A percentile compares a stretch with the other conserved stretches of the same genome.
Conservation (phyloP, 2,888 invertebrate species). For the Achlya flavicornis region DNA sequence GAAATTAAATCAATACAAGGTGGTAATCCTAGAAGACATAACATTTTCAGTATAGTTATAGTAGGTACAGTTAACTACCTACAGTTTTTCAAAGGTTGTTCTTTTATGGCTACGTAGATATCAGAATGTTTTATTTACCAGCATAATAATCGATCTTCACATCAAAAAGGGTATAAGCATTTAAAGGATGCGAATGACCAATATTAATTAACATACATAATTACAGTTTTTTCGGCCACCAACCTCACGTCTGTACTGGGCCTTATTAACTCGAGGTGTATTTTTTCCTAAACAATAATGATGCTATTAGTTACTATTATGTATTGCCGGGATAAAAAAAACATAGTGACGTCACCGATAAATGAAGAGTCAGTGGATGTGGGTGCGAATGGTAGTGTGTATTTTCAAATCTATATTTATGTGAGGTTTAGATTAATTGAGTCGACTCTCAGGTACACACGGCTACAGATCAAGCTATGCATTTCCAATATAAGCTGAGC, state of each 20-base stretch:
- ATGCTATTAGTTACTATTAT: constrained; percentile 7
- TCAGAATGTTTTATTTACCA: no score
- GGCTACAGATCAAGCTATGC: no score
- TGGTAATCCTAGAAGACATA: neutral
- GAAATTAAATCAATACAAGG: neutral
- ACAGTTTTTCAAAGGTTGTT: no score
- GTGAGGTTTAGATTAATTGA: neutral
- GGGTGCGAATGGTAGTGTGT: neutral
- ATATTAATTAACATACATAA: neutral
- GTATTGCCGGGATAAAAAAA: constrained; percentile 11
- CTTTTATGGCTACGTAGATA: no score
- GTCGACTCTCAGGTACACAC: no score
- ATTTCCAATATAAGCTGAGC: no score
- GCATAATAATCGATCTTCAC: neutral
- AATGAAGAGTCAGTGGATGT: neutral
- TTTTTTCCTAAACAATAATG: constrained; percentile 12
- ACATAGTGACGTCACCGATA: constrained; percentile 2
- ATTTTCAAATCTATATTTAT: neutral
- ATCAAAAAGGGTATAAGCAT: neutral
- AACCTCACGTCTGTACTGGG: constrained; percentile 1
- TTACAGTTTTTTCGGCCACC: neutral
- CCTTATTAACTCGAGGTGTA: constrained; percentile 2
- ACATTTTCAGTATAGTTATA: neutral
- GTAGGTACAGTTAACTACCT: no score
- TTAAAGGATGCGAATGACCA: neutral